A percentile compares a stretch with the other conserved stretches of the same genome.
Evolutionary conservation across 2,113 vertebrate species (phyloP).

Genomic region (Willisornis vidua): DNA sequence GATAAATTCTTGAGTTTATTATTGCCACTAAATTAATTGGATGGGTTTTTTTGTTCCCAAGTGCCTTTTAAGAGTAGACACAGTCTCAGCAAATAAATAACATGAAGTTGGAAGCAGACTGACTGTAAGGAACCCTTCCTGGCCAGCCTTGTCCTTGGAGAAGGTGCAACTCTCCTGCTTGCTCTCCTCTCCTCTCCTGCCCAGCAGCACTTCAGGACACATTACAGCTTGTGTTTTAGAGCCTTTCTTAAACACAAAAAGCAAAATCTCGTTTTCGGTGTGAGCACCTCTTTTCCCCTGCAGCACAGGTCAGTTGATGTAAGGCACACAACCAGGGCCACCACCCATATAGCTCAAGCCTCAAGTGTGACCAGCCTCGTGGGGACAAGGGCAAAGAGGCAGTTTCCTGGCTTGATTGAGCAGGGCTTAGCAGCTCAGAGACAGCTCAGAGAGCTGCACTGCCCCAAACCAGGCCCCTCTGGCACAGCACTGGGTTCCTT

Average conservation of each 20-base stretch:
- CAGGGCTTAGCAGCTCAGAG: not conserved
- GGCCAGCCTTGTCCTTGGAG: not conserved
- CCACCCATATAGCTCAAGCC: not conserved
- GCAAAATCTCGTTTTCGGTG: rapidly evolving
- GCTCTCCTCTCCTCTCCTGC: not conserved
- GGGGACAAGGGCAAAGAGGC: not conserved
- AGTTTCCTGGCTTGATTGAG: not conserved
- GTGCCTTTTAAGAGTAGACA: not conserved
- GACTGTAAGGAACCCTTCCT: not conserved
- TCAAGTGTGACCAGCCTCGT: not conserved
- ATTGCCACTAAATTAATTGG: not conserved
- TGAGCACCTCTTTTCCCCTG: not conserved
- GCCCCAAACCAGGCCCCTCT: not conserved
- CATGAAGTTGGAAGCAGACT: not conserved
- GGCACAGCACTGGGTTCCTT: rapidly evolving
- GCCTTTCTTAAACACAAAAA: not conserved
- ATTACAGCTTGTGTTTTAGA: not conserved
- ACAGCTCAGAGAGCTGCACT: not conserved
- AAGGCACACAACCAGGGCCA: not conserved
- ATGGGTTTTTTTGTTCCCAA: not conserved
- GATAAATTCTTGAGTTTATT: not conserved
- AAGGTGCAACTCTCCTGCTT: not conserved
- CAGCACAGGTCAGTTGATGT: not conserved
- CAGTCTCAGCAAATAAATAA: not conserved
- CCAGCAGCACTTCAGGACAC: not conserved